Base-by-base conservation (phyloP, 2,888 invertebrate species). In the Augochlorella aurata region DNA sequence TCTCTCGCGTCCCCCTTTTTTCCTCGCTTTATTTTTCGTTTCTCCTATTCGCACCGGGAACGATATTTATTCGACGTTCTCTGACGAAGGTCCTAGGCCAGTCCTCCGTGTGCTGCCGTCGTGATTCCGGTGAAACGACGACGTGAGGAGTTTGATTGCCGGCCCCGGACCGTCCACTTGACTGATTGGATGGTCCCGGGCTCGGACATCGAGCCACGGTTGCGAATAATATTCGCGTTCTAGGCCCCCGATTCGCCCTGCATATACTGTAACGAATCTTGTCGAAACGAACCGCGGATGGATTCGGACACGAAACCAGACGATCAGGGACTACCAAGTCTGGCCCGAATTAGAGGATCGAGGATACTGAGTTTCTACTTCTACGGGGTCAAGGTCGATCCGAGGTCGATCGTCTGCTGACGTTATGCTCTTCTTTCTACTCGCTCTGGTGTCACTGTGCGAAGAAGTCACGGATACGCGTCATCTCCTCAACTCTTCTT, bases 11-110 rank as follows among this genome's bases (percentile, higher is more conserved):
- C 47, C 47, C 47, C 18, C 18, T 21, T 16, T 74, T 68, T 45
- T 54, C 24, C n/a, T 47, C 65, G 72, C 78, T 80, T 74, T 67
- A 68, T 83, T 81, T 74, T 70, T 71, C 84, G 68, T 66, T 79
- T 74, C 84, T 88, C 86, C 84, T 77, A 84, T 87, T 65, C 85
- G 84, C 81, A 78, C 73, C 75, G 83, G 58, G 76, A 77, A 78
- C 79, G 85, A 82, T 86, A 86, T 86, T 86, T 86, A 84, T 86
- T 86, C 84, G 86, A 79, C 82, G 81, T 79, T 74, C 81, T 74
- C 83, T 86, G 86, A 86, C 86, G 86, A 87, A 86, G 86, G 83
- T 86, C 81, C 66, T 67, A 50, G 63, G 16, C 77, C 80, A 77
- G 80, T 29, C 76, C 80, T 74, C 77, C 84, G 54, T 58, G 24